A percentile compares a stretch with the other conserved stretches of the same genome.
phyloP scores from a whole-genome alignment of 1,140 invertebrate genomes.

The Trypoxylus dichotomus region DNA sequence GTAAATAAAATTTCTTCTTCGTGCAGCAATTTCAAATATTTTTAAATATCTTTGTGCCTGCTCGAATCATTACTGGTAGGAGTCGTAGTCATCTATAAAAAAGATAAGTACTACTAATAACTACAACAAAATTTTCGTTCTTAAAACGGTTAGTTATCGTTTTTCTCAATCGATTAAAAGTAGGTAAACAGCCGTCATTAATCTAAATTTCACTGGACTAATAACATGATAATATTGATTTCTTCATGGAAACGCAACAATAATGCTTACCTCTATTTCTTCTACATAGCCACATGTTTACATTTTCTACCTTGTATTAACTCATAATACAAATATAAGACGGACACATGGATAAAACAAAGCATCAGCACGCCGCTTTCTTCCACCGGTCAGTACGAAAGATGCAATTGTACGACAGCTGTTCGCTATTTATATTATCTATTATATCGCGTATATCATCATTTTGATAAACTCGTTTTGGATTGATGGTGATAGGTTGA shows the following conservation, averaged over 20 bases:
- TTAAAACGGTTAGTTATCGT: background rate
- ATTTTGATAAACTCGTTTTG: no score
- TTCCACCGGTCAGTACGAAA: background rate
- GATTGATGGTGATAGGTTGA: no score
- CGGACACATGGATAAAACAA: background rate
- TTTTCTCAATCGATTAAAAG: background rate
- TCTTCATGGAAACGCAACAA: background rate
- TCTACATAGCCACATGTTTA: background rate
- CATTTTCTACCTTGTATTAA: background rate
- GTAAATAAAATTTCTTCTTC: no score
- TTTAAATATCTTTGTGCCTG: no score
- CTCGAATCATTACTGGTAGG: no score
- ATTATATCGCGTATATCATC: no score
- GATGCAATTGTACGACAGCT: background rate
- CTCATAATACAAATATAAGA: background rate
- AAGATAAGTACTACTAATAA: no score
- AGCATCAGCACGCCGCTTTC: background rate
- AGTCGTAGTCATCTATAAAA: no score
- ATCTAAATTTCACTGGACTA: slow-evolving; percentile 5
- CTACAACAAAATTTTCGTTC: no score
- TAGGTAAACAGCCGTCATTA: background rate
- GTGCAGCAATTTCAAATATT: no score
- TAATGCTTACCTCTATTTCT: background rate
- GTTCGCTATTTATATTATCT: no score
- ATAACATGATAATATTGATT: background rate